Evolutionary conservation across 2,797 vertebrate species (phyloP), one percentile per base, ranked within the genome.

Genomic region (Melanotaenia pygmaea): DNA sequence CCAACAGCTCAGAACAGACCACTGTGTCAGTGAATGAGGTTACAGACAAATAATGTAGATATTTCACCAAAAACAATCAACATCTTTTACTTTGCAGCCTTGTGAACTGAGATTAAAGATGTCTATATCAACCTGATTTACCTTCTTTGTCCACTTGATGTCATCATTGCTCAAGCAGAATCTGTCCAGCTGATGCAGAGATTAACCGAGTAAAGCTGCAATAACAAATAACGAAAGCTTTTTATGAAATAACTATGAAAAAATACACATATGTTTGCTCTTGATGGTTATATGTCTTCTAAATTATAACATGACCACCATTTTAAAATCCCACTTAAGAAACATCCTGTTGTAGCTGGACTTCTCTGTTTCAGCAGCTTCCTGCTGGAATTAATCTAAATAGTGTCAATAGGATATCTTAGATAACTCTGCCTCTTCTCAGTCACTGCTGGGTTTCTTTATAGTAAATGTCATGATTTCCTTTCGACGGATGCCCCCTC

Each of bases 71-170:
- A 13, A 59, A 70, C 43, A 47, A 47, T n/a, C 6, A 18, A 24
- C 1, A 34, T 20, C 16, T 74, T 28, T 66, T 22, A 7, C 26
- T 64, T 65, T 45, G 12, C 11, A 60, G 9, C 9, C 22, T 30
- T 43, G 24, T 40, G 51, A 67, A 45, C 7, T 5, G 5, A 37
- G 22, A 20, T 45, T 6, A n/a, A 9, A n/a, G 18, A 47, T n/a
- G 20, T n/a, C 20, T 1, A 16, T 59, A 9, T 13, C 18, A n/a
- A 65, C 14, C 5, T 63, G 28, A 59, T 35, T 70, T 81, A 50
- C 66, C n/a, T 47, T 3, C 22, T 74, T 26, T 77, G 72, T 53
- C 90, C 92, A 91, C 91, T 73, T 67, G 91, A 75, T 86, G 92
- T 85, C 90, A 66, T 16, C 43, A 65, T 51, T 72, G 82, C 59